Conservation (phyloP, 2,888 invertebrate genomes). For the Monoplex corrugatus region DNA sequence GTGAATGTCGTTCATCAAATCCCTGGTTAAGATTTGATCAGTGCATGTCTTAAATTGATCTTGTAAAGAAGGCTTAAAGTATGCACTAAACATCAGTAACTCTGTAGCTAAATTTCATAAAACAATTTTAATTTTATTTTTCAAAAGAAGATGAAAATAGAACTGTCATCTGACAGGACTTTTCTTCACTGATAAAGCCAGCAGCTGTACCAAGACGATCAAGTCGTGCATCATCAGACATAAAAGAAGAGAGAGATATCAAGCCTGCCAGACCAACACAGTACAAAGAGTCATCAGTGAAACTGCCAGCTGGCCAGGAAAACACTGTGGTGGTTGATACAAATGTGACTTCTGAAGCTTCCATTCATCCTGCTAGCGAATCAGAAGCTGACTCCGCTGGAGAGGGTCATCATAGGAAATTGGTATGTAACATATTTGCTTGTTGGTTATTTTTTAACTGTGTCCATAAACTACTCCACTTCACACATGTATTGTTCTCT, state of each 20-base stretch:
- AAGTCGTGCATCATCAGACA: conserved; percentile 24
- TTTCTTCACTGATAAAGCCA: conserved; percentile 30
- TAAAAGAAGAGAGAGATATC: conserved; percentile 39
- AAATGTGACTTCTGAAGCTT: background rate
- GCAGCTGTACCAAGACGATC: conserved; percentile 49
- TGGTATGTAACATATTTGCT: conserved; percentile 53
- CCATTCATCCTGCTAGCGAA: conserved; percentile 21
- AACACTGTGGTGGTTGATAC: background rate
- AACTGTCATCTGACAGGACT: background rate
- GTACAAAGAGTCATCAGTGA: background rate
- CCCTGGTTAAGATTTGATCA: too few species aligned
- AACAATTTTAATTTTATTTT: too few species aligned
- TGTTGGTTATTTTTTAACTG: too few species aligned
- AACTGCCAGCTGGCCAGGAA: background rate
- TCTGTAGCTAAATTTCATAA: too few species aligned
- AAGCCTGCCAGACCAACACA: conserved; percentile 10
- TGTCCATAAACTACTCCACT: too few species aligned
- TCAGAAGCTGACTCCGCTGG: conserved; percentile 47
- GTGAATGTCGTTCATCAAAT: too few species aligned
- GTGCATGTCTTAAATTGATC: too few species aligned
- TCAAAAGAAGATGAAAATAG: too few species aligned
- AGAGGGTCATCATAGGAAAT: conserved; percentile 53
- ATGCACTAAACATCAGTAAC: too few species aligned
- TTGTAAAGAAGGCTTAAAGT: too few species aligned
- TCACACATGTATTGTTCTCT: too few species aligned